phyloP scores from a whole-genome alignment of 2,113 vertebrate species.

The Sander lucioperca region DNA sequence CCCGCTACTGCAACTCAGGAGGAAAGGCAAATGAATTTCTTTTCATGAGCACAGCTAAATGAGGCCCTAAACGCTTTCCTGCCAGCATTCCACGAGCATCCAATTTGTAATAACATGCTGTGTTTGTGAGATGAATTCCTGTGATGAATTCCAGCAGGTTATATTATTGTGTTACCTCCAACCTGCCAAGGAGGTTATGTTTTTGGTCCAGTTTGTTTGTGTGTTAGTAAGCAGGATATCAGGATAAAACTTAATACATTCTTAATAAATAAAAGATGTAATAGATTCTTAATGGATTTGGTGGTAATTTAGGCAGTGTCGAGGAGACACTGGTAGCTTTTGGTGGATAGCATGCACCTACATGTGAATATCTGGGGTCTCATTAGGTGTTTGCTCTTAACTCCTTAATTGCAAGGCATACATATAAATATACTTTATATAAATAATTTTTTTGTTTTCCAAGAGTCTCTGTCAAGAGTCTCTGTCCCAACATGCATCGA shows the following conservation, averaged over 20 bases:
- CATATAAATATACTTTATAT: no score
- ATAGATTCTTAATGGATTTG: not conserved
- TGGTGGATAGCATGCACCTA: not conserved
- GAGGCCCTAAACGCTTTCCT: slow-evolving; percentile 47
- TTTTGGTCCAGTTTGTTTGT: not conserved
- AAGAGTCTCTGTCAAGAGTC: not conserved
- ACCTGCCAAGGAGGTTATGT: not conserved
- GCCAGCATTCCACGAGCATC: slow-evolving; percentile 42
- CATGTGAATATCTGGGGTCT: not conserved
- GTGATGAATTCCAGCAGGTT: slow-evolving; percentile 49
- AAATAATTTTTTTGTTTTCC: not conserved
- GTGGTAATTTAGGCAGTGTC: not conserved
- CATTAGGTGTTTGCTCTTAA: not conserved
- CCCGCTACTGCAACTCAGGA: slow-evolving; percentile 25
- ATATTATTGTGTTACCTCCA: slow-evolving; percentile 10
- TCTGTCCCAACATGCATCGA: not conserved
- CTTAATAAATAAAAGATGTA: not conserved
- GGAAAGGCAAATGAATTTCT: slow-evolving; percentile 35
- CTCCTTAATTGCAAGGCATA: not conserved
- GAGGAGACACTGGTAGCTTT: not conserved
- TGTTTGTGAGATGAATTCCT: slow-evolving; percentile 45
- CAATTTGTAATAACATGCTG: slow-evolving; percentile 50
- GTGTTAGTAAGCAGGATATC: not conserved
- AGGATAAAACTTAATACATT: not conserved
- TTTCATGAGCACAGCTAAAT: slow-evolving; percentile 47